phyloP scores from a whole-genome alignment of 2,113 vertebrate species.

The Scalopus aquaticus region DNA sequence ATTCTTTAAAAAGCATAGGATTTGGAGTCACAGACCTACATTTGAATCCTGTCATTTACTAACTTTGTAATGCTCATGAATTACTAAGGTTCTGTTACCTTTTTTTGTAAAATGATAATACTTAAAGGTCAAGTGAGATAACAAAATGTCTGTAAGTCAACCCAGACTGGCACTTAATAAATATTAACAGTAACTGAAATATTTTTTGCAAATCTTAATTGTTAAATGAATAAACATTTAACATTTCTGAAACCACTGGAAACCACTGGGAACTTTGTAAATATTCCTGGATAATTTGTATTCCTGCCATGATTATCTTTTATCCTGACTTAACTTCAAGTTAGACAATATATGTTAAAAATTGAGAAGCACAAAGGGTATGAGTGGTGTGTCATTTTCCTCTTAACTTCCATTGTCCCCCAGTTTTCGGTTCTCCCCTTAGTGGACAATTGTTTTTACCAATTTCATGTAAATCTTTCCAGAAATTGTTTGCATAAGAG shows the following conservation, averaged over 20 bases:
- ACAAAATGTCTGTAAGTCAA: neutral
- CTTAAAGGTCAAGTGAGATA: neutral
- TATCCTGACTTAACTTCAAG: too few relatives aligned
- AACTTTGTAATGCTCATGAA: neutral
- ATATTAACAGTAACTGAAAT: neutral
- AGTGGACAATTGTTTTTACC: neutral
- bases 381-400: neutral
- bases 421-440: neutral
- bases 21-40: constrained; percentile 28
- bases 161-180: neutral
- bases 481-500: neutral
- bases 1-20: neutral
- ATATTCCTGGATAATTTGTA: constrained; percentile 33
- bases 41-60: neutral
- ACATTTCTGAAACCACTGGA: neutral
- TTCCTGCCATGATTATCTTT: neutral
- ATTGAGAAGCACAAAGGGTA: neutral
- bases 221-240: constrained; percentile 31
- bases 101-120: neutral
- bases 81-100: constrained; percentile 1
- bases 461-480: neutral
- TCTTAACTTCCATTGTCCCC: neutral
- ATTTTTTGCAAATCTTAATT: constrained; percentile 4
- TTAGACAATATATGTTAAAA: neutral
- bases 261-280: neutral